Base-by-base conservation (phyloP, 2,113 vertebrate species). In the Phalacrocorax carbo region DNA sequence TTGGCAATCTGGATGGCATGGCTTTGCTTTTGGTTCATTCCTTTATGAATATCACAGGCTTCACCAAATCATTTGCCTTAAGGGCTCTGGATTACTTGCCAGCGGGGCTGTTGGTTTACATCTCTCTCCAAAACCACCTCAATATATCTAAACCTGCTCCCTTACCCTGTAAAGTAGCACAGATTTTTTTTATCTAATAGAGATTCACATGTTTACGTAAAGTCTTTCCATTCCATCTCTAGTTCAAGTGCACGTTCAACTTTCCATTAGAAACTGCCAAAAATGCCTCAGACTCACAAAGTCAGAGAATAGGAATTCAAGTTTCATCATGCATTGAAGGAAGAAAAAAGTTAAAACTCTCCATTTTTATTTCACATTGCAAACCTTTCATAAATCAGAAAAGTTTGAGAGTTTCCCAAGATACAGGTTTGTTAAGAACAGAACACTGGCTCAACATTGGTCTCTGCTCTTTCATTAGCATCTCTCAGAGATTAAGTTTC, bases 211-310 rank as follows among this genome's bases (percentile, higher is more conserved):
- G 94, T 96, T 98, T 98, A 97, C 42, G 40, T 90, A 83, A 97
- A 97, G 79, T 77, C 92, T 97, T 96, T 88, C 91, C 88, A 80
- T 88, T 96, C 82, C 71, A 52, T 93, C 89, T 93, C 92, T 76
- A 82, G 86, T 9, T 96, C 82, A 97, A 96, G 69, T 42, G 38
- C 90, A 96, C 83, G 40, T 91, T 96, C 84, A 88, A 97, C 66
- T 98, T 98, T 98, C 97, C 97, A 96, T 65, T 94, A 6, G 21
- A 93, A 97, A 94, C 72, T 91, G 89, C 98, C 96, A 98, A 98
- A 94, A 96, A 92, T 90, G 88, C 95, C 90, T 95, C 82, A 95
- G 76, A 95, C 73, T 93, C 44, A 10, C 82, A 49, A 94, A 96
- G 71, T 94, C 93, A 94, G 80, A 93, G 92, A 97, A 92, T 10